phyloP scores from a whole-genome alignment of 2,113 vertebrate species.

The Chionomys nivalis region DNA sequence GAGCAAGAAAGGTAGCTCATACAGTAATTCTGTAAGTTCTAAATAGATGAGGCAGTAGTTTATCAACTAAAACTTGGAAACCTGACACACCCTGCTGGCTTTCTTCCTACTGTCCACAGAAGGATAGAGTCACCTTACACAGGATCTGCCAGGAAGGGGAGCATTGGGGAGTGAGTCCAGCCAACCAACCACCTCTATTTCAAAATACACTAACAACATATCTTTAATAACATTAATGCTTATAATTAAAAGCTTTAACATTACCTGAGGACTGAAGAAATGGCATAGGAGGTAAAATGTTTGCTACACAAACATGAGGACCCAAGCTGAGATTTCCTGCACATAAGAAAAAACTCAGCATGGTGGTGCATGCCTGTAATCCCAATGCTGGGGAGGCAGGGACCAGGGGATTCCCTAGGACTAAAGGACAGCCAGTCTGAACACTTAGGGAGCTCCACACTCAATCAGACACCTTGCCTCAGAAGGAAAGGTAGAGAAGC shows the following conservation, averaged over 20 bases:
- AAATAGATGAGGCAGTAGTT: not conserved
- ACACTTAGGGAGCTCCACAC: too few species aligned
- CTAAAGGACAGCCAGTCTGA: too few species aligned
- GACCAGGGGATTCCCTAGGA: not conserved
- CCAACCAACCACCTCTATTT: not conserved
- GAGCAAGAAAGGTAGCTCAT: not conserved
- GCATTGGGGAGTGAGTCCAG: not conserved
- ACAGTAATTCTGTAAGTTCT: not conserved
- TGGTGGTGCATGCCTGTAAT: not conserved
- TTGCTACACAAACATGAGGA: not conserved
- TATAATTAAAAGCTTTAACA: not conserved
- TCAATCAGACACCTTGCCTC: too few species aligned
- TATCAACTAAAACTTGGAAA: not conserved
- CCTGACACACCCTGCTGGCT: not conserved
- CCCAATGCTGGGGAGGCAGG: not conserved
- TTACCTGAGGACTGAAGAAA: not conserved
- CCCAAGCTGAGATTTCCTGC: not conserved
- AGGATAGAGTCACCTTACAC: not conserved
- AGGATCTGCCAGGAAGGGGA: not conserved
- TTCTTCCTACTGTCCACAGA: not conserved
- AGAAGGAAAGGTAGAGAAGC: too few species aligned
- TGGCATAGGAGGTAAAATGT: not conserved
- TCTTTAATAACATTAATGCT: not conserved
- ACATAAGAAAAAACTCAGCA: not conserved
- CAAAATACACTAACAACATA: not conserved